Base-by-base conservation (phyloP, 2,113 vertebrate genomes). In the Neogale vison region DNA sequence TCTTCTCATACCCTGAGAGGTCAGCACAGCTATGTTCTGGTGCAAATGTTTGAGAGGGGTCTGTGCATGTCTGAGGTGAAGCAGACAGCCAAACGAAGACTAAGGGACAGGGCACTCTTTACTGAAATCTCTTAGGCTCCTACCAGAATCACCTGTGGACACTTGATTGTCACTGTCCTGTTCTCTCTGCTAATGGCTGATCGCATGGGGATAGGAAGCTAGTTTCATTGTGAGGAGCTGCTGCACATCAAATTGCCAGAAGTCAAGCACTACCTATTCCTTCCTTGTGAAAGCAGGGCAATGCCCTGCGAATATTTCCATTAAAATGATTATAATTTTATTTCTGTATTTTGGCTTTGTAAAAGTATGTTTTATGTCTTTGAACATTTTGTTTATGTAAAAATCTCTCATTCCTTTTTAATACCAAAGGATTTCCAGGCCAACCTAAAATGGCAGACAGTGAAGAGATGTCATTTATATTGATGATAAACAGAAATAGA, bases 401-500 rank as follows among this genome's bases (percentile, higher is more conserved):
- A 59, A 92, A 83, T 87, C 45, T 77, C n/a, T 92, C 59, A 39
- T 83, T 94, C 4, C 29, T 93, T 95, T 90, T 42, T 82, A 65
- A 39, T 29, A 74, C 59, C 39, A 69, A 82, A 92, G 71, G 85
- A 45, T 96, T 59, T 97, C 61, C 21, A 94, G 79, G 52, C 69
- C 93, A 87, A 47, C 39, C 36, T 93, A 79, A 82, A 96, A 71
- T 91, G 76, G 42, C 85, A 94, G 67, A 87, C 29, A 36, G 63
- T 86, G 50, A 87, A 72, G n/a, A 12, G n/a, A 79, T 96, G 71
- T 72, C 85, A 96, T 97, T 91, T 96, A 55, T 96, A 81, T 42
- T 97, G 77, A 96, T 96, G 90, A 92, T 61, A 79, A 74, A 92
- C 82, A 97, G 82, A 94, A 95, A 76, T 39, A 77, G 86, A 91